These are phyloP conservation scores for Neodiprion lecontei DNA, from an alignment of 1,140 invertebrate species.

Conservation along the genomic window DNA sequence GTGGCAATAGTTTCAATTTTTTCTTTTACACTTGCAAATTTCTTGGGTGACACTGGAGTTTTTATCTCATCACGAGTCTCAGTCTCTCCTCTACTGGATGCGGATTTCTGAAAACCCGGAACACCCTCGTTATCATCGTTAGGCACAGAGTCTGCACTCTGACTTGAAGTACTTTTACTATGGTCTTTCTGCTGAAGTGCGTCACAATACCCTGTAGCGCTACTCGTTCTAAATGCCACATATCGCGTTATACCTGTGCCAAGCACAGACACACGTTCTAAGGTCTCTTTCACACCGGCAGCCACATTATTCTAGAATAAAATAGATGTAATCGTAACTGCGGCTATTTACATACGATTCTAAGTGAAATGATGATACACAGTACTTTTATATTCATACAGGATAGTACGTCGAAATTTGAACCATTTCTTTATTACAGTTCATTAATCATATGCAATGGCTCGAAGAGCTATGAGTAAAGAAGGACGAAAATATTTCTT, in stretches of 20 bases:
- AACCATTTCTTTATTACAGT: conserved; percentile 16
- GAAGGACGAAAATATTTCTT: background rate
- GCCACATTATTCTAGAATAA: background rate
- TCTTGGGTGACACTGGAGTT: conserved; percentile 31
- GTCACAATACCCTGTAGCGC: background rate
- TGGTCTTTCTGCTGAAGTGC: background rate
- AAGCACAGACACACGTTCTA: background rate
- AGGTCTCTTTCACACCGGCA: background rate
- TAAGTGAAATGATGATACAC: too few relatives aligned
- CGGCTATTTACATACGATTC: too few relatives aligned
- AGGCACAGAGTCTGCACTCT: background rate
- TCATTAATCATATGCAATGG: background rate
- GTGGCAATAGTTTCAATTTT: conserved; percentile 54
- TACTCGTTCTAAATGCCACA: background rate
- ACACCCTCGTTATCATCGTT: background rate
- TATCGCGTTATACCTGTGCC: background rate
- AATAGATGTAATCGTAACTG: too few relatives aligned
- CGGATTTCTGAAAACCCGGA: background rate
- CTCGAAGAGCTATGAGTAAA: background rate
- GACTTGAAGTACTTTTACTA: background rate
- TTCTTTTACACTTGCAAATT: conserved; percentile 56
- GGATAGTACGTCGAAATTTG: background rate
- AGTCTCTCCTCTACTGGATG: background rate
- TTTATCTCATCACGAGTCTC: background rate
- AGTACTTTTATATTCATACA: too few relatives aligned